Evolutionary conservation across 1,140 invertebrate genomes (phyloP).

Genomic region (Heliconius eleuchia): DNA sequence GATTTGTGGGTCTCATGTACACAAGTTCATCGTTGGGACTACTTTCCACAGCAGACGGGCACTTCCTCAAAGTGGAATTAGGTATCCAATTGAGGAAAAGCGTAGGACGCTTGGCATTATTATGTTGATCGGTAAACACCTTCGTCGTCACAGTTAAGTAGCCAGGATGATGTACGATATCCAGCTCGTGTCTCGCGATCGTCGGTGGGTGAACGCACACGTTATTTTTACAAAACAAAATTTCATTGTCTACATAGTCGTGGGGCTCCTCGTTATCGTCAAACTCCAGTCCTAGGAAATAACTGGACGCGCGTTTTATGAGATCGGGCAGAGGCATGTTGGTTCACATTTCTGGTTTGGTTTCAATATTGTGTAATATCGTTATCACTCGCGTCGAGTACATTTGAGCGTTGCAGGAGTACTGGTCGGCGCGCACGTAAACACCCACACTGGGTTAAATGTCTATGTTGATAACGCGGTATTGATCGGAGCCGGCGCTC

Average conservation of each 20-base stretch:
- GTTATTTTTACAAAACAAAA: constrained; percentile 95
- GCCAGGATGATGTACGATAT: constrained; percentile 94
- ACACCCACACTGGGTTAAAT: constrained; percentile 66
- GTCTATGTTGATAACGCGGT: constrained; percentile 67
- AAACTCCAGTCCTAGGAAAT: constrained; percentile 86
- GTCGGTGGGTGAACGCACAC: constrained; percentile 97
- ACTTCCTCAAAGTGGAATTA: constrained; percentile 93
- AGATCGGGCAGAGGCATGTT: constrained; percentile 89
- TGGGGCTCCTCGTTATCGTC: constrained; percentile 83
- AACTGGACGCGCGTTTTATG: constrained; percentile 88
- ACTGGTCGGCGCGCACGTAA: constrained; percentile 77
- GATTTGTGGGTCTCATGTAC: constrained; percentile 53
- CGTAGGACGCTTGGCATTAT: constrained; percentile 88
- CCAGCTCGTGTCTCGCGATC: constrained; percentile 88
- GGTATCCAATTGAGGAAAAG: constrained; percentile 96
- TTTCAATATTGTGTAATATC: constrained; percentile 38
- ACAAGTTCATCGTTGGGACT: constrained; percentile 67
- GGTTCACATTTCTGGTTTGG: constrained; percentile 66
- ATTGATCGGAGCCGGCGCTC: constrained; percentile 67
- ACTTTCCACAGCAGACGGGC: constrained; percentile 89
- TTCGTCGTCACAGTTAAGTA: constrained; percentile 93
- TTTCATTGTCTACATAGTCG: constrained; percentile 90
- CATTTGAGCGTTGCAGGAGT: constrained; percentile 58
- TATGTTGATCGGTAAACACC: constrained; percentile 87
- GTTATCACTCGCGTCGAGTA: constrained; percentile 64